Evolutionary conservation across 2,888 invertebrate species (phyloP), one percentile per base, ranked within the genome.

Genomic region (Eubasilissa splendida): DNA sequence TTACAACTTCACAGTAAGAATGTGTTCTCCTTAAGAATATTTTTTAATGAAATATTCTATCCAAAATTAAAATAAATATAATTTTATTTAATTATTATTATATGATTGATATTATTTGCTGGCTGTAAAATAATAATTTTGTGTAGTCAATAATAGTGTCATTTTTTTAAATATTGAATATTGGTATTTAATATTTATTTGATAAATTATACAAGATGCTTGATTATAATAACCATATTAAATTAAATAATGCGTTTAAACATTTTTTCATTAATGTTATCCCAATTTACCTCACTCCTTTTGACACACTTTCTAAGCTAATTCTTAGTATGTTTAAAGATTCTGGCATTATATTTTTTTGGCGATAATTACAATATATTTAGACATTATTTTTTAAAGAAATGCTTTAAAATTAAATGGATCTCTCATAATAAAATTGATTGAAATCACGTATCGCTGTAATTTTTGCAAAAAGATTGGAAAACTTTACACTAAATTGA

Each of bases 201-300:
- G 33, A 63, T 4, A 63, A 31, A 63, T 63, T 63, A 31, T 63
- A 31, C 60, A 63, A 10, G 60, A 63, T 63, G 60, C 60, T 63
- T 63, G 31, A 63, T 31, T 63, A 63, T 63, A 63, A 31, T 63
- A 63, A 63, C 60, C 31, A 63, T 63, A 63, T 63, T 63, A 63
- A 63, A 63, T 63, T 31, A 63, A 63, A 63, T 31, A 63, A 22
- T 63, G 60, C 60, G 60, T 63, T 63, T 63, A 63, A 63, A 63
- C 33, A 11, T 63, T 31, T 22, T 63, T 63, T 63, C 12, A 31
- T 11, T 63, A 31, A 5, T 58, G 5, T n/a, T 58, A n/a, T n/a
- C 11, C 22, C 22, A 22, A 22, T 22, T 22, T 22, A 22, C 1
- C 22, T 22, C 22, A 1, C 22, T 22, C 22, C 22, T 22, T 22